phyloP scores from a whole-genome alignment of 2,888 invertebrate genomes.

The Drosophila maculinotata region DNA sequence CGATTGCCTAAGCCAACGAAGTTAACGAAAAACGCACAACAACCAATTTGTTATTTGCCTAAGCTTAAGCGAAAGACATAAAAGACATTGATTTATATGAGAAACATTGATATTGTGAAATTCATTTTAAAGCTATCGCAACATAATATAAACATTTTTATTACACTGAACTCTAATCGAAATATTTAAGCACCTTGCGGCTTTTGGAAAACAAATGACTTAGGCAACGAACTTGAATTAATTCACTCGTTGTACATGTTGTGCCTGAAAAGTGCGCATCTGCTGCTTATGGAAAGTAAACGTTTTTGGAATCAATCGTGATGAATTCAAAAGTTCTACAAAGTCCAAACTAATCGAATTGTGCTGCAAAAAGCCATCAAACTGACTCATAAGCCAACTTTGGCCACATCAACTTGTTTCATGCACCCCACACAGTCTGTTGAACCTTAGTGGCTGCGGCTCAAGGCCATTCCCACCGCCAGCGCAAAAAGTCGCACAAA shows the following conservation, averaged over 20 bases:
- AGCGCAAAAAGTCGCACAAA: conserved; percentile 31
- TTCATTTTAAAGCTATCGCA: neutral
- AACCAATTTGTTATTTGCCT: conserved; percentile 5
- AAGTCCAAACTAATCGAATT: conserved; percentile 14
- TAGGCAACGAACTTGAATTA: conserved; percentile 2
- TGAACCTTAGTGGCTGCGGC: conserved; percentile 61
- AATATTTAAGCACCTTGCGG: no score
- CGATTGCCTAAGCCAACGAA: no score
- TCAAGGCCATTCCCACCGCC: conserved; percentile 73
- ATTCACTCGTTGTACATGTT: neutral
- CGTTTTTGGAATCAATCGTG: conserved; percentile 39
- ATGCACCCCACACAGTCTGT: conserved; percentile 64
- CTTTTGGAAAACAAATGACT: conserved; percentile 14
- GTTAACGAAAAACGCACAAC: conserved; percentile 2
- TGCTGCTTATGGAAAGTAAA: no score
- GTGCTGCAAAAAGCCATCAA: neutral
- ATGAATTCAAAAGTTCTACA: conserved; percentile 22
- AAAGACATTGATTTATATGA: neutral
- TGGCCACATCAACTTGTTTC: conserved; percentile 52
- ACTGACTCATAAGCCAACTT: conserved; percentile 54
- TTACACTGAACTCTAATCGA: no score
- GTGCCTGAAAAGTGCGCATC: neutral
- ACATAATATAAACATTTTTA: no score
- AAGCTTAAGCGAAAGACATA: neutral
- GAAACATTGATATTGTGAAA: neutral